A percentile compares a stretch with the other conserved stretches of the same genome.
Evolutionary conservation across 2,797 vertebrate species (phyloP).

Genomic region (Molossus molossus): DNA sequence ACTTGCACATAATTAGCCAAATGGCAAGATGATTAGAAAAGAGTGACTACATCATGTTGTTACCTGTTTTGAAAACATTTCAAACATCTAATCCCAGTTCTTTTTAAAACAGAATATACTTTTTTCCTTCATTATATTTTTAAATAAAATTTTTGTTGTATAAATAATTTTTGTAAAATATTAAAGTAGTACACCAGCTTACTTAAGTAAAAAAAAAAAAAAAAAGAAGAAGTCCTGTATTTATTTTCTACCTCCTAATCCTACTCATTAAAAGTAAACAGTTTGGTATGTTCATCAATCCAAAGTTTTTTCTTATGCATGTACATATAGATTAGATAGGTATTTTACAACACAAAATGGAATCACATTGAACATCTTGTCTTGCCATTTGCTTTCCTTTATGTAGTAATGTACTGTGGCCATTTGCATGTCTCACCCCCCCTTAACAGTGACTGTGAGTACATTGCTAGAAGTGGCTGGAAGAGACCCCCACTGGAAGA

Average conservation of each 20-base stretch:
- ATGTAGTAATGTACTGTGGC: neutral
- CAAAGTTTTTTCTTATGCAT: neutral
- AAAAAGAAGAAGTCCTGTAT: neutral
- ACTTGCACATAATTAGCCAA: neutral
- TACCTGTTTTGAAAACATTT: constrained; percentile 23
- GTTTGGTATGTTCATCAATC: neutral
- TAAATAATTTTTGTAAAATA: constrained; percentile 38
- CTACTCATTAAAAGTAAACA: constrained; percentile 14
- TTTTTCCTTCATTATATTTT: constrained; percentile 40
- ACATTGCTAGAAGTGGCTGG: neutral
- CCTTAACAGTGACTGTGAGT: neutral
- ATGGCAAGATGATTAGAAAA: constrained; percentile 26
- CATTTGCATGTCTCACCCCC: neutral
- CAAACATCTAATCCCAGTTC: neutral
- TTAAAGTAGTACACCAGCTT: neutral
- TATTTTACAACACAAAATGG: neutral
- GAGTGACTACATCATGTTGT: constrained; percentile 32
- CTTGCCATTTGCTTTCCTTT: neutral
- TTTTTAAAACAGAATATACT: neutral
- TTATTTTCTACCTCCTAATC: neutral
- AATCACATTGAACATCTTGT: neutral
- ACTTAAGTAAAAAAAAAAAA: neutral
- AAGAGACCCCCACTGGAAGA: neutral
- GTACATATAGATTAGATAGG: neutral
- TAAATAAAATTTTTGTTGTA: neutral